Percentiles rank a stretch among this genome's conserved stretches.
Conservation (phyloP, 2,797 vertebrate species). For the Centropyge bicolor region DNA sequence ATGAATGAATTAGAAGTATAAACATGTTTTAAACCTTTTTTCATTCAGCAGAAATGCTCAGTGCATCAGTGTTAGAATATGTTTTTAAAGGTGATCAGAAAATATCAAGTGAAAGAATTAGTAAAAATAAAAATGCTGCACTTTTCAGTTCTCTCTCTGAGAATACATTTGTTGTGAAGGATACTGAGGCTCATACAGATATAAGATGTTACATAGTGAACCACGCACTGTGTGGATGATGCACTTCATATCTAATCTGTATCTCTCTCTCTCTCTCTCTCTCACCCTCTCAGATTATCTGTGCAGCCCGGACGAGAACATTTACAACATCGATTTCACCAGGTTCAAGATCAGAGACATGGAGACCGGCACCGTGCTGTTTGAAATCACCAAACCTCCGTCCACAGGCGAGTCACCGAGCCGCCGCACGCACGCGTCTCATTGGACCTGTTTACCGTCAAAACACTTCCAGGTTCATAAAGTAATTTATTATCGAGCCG, state of each 20-base stretch:
- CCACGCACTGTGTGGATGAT: not conserved
- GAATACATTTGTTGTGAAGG: not conserved
- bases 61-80: not conserved
- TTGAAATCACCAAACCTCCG: slow-evolving; percentile 97
- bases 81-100: not conserved
- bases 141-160: not conserved
- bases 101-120: not conserved
- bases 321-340: slow-evolving; percentile 97
- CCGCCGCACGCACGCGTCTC: not conserved
- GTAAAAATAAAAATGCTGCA: not conserved
- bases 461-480: not conserved
- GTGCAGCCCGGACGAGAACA: slow-evolving; percentile 93
- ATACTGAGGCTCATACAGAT: no score
- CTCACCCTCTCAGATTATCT: slow-evolving; percentile 89
- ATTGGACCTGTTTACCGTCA: not conserved
- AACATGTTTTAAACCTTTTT: no score
- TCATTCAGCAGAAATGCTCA: not conserved
- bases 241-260: not conserved
- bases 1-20: not conserved
- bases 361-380: slow-evolving; percentile 95
- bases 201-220: not conserved
- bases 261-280: not conserved
- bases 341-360: slow-evolving; percentile 99
- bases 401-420: slow-evolving; percentile 70
- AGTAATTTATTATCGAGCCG: not conserved